phyloP scores from a whole-genome alignment of 2,113 vertebrate genomes.

The Cyrtonyx montezumae region DNA sequence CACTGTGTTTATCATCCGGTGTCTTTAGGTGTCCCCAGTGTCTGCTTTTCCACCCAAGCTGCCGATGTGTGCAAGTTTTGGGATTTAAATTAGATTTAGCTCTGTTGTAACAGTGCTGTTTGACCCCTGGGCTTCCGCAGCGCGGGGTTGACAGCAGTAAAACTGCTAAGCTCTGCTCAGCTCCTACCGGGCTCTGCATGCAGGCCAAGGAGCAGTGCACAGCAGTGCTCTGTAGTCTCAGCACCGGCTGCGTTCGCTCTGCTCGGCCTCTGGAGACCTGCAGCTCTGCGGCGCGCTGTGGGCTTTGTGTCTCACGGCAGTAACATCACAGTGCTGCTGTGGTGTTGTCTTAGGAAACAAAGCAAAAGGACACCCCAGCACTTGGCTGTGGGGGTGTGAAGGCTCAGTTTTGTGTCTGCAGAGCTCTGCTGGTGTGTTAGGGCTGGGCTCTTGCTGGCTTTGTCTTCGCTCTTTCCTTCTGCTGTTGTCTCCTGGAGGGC shows the following conservation, averaged over 20 bases:
- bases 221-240: background rate
- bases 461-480: background rate
- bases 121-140: background rate
- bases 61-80: background rate
- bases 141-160: rapidly evolving
- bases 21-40: rapidly evolving
- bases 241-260: background rate
- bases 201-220: no score
- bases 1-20: background rate
- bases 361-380: background rate
- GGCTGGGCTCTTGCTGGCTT: background rate
- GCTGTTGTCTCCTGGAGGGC: background rate
- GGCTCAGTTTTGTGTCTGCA: background rate
- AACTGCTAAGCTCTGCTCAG: no score
- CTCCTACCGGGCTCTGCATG: no score
- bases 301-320: background rate
- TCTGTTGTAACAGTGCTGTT: rapidly evolving
- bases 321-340: background rate
- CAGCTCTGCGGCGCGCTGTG: background rate
- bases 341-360: background rate
- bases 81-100: rapidly evolving
- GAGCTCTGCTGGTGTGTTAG: background rate
- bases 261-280: background rate
- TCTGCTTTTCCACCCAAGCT: background rate
- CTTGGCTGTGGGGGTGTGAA: rapidly evolving